phyloP scores from a whole-genome alignment of 2,888 invertebrate genomes.

The Heliconius sara region DNA sequence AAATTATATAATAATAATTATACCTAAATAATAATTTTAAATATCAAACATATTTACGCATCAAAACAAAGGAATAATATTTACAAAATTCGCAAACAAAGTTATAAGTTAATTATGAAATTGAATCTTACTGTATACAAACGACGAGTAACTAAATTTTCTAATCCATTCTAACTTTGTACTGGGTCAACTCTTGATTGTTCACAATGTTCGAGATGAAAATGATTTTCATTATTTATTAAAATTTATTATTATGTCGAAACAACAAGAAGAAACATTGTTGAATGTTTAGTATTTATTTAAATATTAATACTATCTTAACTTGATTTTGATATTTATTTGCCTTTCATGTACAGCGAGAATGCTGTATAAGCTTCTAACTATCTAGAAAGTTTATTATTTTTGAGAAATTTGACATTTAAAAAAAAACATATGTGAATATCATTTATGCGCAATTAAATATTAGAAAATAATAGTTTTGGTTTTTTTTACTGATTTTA shows the following conservation, averaged over 20 bases:
- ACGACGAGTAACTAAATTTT: slow-evolving; percentile 46
- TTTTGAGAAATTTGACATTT: too few species aligned
- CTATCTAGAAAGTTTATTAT: too few species aligned
- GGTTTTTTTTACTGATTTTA: too few species aligned
- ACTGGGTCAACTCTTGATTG: not conserved
- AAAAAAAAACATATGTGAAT: too few species aligned
- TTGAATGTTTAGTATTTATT: not conserved
- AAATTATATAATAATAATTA: not conserved
- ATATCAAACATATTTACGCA: slow-evolving; percentile 45
- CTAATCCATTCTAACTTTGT: slow-evolving; percentile 11
- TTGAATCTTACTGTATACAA: slow-evolving; percentile 63
- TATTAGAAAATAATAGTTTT: too few species aligned
- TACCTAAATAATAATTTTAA: not conserved
- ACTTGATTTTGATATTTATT: too few species aligned
- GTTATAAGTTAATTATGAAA: slow-evolving; percentile 71
- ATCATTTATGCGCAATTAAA: too few species aligned
- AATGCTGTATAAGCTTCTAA: too few species aligned
- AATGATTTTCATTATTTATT: slow-evolving; percentile 3
- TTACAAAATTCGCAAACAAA: slow-evolving; percentile 55
- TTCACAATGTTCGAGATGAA: not conserved
- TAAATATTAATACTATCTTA: too few species aligned
- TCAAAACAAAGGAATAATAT: slow-evolving; percentile 56
- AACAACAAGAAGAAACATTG: not conserved
- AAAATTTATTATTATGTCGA: not conserved
- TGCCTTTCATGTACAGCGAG: too few species aligned